Conservation (phyloP, 2,888 invertebrate genomes). For the Ptychoptera albimana region DNA sequence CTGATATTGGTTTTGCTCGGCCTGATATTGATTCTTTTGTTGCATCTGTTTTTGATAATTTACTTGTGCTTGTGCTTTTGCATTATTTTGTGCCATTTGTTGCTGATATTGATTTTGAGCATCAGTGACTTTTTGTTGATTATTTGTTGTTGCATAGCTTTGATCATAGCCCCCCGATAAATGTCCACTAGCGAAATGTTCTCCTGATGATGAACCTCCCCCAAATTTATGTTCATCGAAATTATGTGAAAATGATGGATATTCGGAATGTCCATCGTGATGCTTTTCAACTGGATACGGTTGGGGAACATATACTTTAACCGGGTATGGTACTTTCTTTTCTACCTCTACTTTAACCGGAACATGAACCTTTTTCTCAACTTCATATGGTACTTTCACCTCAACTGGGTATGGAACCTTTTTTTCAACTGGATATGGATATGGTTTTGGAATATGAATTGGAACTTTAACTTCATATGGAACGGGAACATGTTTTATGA, state of each 20-base stretch:
- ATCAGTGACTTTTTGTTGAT: not conserved
- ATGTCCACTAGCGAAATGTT: not conserved
- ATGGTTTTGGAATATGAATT: conserved; percentile 18
- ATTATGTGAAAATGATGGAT: not conserved
- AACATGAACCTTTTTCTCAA: conserved; percentile 18
- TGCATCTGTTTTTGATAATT: conserved; percentile 2
- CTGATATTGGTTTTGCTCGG: not conserved
- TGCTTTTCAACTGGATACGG: conserved; percentile 24
- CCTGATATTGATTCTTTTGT: not conserved
- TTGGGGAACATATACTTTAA: conserved; percentile 17
- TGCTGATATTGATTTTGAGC: conserved; percentile 5
- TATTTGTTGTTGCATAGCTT: not conserved
- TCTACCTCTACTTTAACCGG: conserved; percentile 27
- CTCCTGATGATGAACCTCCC: not conserved
- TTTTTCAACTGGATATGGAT: conserved; percentile 26
- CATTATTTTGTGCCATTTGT: conserved; percentile 1
- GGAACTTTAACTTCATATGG: conserved; percentile 12
- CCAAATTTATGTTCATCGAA: not conserved
- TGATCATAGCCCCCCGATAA: not conserved
- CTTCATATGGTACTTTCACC: conserved; percentile 24
- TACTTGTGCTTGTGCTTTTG: not conserved
- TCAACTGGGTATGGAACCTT: conserved; percentile 18
- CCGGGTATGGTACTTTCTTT: conserved; percentile 26
- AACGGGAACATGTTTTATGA: conserved; percentile 6
- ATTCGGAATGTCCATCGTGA: conserved; percentile 11